These are phyloP conservation scores for Odontamblyopus lacepedii DNA, from an alignment of 2,797 vertebrate species.

Conservation along the genomic window DNA sequence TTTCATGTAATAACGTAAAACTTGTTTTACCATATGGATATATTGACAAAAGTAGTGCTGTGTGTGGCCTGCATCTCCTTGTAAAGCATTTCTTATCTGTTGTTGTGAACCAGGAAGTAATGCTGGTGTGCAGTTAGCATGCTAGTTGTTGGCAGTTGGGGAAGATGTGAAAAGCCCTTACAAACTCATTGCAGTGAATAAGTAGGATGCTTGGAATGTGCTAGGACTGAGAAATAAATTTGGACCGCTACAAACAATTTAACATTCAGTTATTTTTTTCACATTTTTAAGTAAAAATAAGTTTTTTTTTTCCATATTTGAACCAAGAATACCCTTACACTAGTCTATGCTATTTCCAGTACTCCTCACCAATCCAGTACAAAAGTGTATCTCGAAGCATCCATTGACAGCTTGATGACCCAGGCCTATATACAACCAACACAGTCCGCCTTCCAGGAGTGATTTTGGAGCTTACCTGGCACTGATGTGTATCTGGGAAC, in stretches of 20 bases:
- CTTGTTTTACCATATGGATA: too few relatives aligned
- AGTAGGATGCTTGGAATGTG: too few relatives aligned
- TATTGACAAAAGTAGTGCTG: too few relatives aligned
- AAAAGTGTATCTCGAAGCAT: not conserved
- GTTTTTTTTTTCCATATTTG: not conserved
- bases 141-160: not conserved
- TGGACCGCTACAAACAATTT: too few relatives aligned
- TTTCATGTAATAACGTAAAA: too few relatives aligned
- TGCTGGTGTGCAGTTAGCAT: not conserved
- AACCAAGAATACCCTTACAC: not conserved
- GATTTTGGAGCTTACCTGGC: constrained; percentile 63
- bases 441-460: constrained; percentile 63
- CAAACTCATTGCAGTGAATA: not conserved
- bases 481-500: constrained; percentile 74
- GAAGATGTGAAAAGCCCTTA: too few relatives aligned
- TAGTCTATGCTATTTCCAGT: not conserved
- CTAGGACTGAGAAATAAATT: too few relatives aligned
- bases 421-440: constrained; percentile 55
- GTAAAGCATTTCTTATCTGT: too few relatives aligned
- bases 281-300: too few relatives aligned
- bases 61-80: too few relatives aligned
- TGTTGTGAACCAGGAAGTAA: not conserved
- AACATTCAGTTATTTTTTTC: too few relatives aligned
- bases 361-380: not conserved
- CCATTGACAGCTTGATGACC: constrained; percentile 54